These are phyloP conservation scores for Megaptera novaeangliae DNA, from an alignment of 2,113 vertebrate species.

Conservation along the genomic window DNA sequence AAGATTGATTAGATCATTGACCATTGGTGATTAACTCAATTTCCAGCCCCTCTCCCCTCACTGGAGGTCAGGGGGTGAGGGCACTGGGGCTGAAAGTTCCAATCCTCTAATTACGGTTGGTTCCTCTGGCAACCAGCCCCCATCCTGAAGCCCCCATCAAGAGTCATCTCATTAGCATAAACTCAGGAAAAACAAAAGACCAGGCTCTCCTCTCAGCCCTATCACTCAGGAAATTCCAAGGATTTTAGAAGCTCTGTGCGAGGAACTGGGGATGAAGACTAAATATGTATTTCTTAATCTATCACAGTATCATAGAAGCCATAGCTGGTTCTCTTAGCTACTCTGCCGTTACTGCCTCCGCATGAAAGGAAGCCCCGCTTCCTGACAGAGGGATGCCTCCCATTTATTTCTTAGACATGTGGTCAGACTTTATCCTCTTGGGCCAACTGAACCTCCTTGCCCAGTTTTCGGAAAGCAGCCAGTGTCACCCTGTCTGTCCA, in stretches of 20 bases:
- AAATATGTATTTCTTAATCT: neutral
- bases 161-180: neutral
- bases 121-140: neutral
- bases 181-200: neutral
- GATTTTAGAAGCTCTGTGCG: neutral
- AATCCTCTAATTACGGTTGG: neutral
- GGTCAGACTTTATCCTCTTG: neutral
- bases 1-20: neutral
- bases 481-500: neutral
- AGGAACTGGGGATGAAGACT: neutral
- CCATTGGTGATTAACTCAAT: neutral
- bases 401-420: neutral
- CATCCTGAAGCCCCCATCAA: neutral
- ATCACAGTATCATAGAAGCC: neutral
- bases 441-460: neutral
- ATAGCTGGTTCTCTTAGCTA: neutral
- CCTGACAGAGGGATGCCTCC: neutral
- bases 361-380: neutral
- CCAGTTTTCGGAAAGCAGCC: neutral
- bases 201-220: neutral
- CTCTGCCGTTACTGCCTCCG: neutral
- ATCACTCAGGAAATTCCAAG: neutral
- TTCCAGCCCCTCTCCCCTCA: neutral
- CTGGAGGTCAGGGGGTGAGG: neutral
- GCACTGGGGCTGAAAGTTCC: neutral